Base-by-base conservation (phyloP, 2,888 invertebrate genomes). In the Trilocha varians region DNA sequence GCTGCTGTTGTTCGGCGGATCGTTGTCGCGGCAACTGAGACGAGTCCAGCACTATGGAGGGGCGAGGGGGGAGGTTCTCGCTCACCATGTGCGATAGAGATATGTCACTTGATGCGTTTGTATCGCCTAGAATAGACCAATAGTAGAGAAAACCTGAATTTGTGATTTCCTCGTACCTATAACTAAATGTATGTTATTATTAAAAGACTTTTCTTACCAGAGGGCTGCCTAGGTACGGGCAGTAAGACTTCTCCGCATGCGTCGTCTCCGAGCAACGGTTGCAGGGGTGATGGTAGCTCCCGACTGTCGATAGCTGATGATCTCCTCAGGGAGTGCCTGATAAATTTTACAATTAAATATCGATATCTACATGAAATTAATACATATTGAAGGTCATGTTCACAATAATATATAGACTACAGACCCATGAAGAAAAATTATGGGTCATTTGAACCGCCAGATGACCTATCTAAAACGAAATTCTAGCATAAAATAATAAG, bases 291-390 rank as follows among this genome's bases (percentile, higher is more conserved):
- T 3, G 83, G 84, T 36, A 85, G 55, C 53, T 86, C 85, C 1
- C 89, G 87, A 41, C 78, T 87, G 71, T 91, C 90, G 42, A 91
- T 87, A 1, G 90, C 90, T 38, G 89, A 88, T 0, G 88, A 80
- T 53, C 90, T 75, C 50, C 88, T 70, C 32, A 90, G 54, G 6
- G 83, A 64, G 70, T 87, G 68, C 76, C 83, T 80, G n/a, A n/a
- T n/a, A n/a, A n/a, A n/a, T n/a, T 18, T 18, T 18, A 18, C 18
- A 18, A 18, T 18, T 18, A 18, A 18, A 18, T 18, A 8, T 18
- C 18, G 18, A 18, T 8, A 18, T 18, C 18, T 18, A n/a, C n/a
- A n/a, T n/a, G n/a, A n/a, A 18, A 18, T 18, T 5, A 18, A 18
- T 8, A 18, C 18, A 18, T 5, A 18, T 18, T n/a, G n/a, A n/a